Conservation (phyloP, 2,888 invertebrate genomes). For the Abrostola tripartita region DNA sequence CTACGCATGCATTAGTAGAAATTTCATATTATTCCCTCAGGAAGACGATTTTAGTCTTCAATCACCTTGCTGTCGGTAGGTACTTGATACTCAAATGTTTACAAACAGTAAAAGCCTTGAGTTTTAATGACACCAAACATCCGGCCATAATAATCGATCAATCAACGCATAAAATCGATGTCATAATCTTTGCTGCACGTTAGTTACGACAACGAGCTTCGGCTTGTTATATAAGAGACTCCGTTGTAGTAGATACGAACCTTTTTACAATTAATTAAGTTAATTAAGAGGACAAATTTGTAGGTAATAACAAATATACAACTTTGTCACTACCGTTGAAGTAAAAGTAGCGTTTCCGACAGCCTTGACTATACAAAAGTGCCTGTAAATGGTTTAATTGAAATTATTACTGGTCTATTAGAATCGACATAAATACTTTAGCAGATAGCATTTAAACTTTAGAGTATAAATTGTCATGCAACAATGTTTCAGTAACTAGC, state of each 20-base stretch:
- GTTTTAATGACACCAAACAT: constrained; percentile 45
- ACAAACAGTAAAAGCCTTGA: constrained; percentile 53
- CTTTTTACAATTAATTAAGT: constrained; percentile 6
- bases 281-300: neutral
- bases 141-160: constrained; percentile 47
- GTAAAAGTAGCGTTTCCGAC: neutral
- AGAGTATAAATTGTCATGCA: neutral
- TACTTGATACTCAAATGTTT: constrained; percentile 40
- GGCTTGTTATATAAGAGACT: constrained; percentile 39
- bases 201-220: constrained; percentile 18
- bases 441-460: neutral
- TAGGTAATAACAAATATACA: no score
- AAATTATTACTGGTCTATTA: constrained; percentile 2
- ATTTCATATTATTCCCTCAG: neutral
- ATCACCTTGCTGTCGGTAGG: constrained; percentile 1
- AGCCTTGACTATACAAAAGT: constrained; percentile 2
- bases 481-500: neutral
- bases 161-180: constrained; percentile 51
- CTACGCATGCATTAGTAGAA: no score
- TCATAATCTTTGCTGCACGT: constrained; percentile 44
- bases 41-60: constrained; percentile 3
- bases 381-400: neutral
- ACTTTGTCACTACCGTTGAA: neutral
- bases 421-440: neutral
- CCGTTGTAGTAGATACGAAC: constrained; percentile 1